Evolutionary conservation across 2,113 vertebrate species (phyloP).

Genomic region (Macroglossus sobrinus): DNA sequence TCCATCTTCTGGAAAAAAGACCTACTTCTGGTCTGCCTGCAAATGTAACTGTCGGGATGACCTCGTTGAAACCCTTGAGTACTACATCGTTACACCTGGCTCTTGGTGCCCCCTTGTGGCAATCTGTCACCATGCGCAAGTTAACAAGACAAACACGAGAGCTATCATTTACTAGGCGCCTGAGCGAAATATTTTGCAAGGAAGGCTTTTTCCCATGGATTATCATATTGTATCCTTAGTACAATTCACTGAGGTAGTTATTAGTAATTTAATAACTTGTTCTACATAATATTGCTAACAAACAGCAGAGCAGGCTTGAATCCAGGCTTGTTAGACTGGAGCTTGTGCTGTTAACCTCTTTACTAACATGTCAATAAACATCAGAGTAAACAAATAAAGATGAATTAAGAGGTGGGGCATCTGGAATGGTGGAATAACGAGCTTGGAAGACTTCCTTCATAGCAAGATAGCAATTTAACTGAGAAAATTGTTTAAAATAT

Average conservation of each 20-base stretch:
- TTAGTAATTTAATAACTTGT: background rate
- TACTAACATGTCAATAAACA: background rate
- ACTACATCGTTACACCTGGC: background rate
- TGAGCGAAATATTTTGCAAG: background rate
- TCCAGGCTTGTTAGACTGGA: background rate
- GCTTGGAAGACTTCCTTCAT: background rate
- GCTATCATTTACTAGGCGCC: too few species aligned
- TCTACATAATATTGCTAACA: background rate
- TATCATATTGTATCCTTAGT: background rate
- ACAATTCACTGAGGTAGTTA: background rate
- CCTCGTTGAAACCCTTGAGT: background rate
- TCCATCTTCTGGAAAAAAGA: background rate
- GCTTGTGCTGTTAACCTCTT: background rate
- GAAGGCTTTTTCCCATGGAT: background rate
- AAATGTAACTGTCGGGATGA: background rate
- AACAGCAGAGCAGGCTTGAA: background rate
- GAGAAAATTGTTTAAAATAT: background rate
- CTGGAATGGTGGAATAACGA: background rate
- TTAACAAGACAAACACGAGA: background rate
- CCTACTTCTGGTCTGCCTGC: background rate
- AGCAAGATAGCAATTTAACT: background rate
- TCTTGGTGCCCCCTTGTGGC: conserved; percentile 65
- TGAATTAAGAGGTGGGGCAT: background rate
- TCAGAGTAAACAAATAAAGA: background rate
- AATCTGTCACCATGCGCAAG: background rate